phyloP scores from a whole-genome alignment of 2,113 vertebrate genomes.

The Sceloporus undulatus region DNA sequence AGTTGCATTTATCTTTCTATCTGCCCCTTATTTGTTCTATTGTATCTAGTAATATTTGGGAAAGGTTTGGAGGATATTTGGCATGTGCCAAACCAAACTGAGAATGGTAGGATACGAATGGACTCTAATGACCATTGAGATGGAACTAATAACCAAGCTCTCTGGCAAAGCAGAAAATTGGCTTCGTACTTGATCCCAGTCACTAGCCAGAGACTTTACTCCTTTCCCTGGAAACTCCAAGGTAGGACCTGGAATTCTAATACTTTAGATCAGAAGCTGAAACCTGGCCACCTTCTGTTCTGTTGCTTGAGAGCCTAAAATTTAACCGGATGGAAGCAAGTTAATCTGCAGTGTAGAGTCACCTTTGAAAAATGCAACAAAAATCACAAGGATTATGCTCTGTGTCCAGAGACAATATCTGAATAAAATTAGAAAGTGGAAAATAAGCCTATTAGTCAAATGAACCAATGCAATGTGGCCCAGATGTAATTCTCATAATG shows the following conservation, averaged over 20 bases:
- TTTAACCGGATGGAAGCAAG: background rate
- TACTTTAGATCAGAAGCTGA: background rate
- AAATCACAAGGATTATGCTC: background rate
- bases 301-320: background rate
- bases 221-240: background rate
- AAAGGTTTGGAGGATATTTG: too few relatives aligned
- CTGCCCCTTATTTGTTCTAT: too few relatives aligned
- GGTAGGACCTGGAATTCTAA: background rate
- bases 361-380: background rate
- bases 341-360: background rate
- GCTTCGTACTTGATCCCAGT: too few relatives aligned
- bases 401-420: background rate
- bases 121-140: background rate
- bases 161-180: too few relatives aligned
- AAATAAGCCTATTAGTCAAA: slow-evolving; percentile 11
- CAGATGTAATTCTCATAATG: background rate
- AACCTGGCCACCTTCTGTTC: background rate
- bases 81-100: too few relatives aligned
- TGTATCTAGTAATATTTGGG: background rate
- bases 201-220: background rate
- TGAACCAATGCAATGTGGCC: background rate
- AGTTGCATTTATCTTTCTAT: too few relatives aligned
- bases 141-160: too few relatives aligned
- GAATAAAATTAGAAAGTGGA: slow-evolving; percentile 1
- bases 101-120: background rate